phyloP scores from a whole-genome alignment of 2,888 invertebrate species.

The Sarcophaga variegata region DNA sequence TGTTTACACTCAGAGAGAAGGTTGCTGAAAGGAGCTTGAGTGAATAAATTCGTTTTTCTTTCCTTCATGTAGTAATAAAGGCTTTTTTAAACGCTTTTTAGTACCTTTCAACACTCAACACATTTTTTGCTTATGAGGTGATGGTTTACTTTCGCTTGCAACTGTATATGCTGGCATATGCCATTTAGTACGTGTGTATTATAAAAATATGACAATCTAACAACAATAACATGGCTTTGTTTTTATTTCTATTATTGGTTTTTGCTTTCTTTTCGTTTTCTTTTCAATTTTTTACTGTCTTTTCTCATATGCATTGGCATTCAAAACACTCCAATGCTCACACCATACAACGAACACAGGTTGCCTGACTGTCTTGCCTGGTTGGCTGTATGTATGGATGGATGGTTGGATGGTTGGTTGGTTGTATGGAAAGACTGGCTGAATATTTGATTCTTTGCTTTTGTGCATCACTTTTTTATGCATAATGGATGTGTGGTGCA shows the following conservation, averaged over 20 bases:
- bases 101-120: no score
- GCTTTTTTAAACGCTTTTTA: no score
- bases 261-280: not conserved
- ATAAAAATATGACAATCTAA: slow-evolving; percentile 47
- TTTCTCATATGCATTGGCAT: slow-evolving; percentile 43
- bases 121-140: no score
- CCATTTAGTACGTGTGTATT: not conserved
- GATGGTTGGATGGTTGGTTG: not conserved
- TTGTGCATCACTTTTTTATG: slow-evolving; percentile 17
- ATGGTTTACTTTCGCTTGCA: not conserved
- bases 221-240: slow-evolving; percentile 1
- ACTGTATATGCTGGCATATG: not conserved
- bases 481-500: slow-evolving; percentile 33
- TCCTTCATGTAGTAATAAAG: no score
- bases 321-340: slow-evolving; percentile 16
- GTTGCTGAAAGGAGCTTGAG: no score
- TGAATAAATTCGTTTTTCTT: no score
- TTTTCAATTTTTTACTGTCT: not conserved
- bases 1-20: no score
- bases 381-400: not conserved
- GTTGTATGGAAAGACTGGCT: not conserved
- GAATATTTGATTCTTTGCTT: slow-evolving; percentile 32
- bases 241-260: slow-evolving; percentile 4
- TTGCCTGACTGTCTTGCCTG: not conserved
- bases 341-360: not conserved